Percentiles rank a stretch among this genome's conserved stretches.
These are phyloP conservation scores for Sebastes aleutianus DNA, from an alignment of 2,797 vertebrate species.

Conservation along the genomic window DNA sequence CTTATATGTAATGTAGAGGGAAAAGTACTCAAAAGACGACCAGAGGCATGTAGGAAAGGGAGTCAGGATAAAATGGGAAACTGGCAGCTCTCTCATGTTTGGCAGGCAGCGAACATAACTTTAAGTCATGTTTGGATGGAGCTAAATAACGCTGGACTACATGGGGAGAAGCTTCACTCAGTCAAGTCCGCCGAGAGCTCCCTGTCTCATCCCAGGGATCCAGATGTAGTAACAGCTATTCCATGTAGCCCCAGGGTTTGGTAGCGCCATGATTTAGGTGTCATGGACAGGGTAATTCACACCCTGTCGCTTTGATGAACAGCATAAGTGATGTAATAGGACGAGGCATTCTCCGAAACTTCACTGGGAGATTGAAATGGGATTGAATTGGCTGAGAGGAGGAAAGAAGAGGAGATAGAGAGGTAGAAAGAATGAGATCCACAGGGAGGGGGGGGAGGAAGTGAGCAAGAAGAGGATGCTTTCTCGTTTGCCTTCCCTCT, in stretches of 20 bases:
- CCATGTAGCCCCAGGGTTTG: slow-evolving; percentile 57
- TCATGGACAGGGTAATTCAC: slow-evolving; percentile 77
- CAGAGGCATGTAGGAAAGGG: not conserved
- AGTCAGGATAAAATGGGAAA: not conserved
- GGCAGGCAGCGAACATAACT: slow-evolving; percentile 28
- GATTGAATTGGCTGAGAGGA: slow-evolving; percentile 71
- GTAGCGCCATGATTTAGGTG: slow-evolving; percentile 73
- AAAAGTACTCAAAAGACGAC: not conserved
- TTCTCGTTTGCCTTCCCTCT: slow-evolving; percentile 26
- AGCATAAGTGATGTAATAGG: slow-evolving; percentile 73
- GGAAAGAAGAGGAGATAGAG: slow-evolving; percentile 30
- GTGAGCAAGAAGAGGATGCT: slow-evolving; percentile 16
- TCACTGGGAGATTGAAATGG: slow-evolving; percentile 74
- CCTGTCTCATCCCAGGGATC: slow-evolving; percentile 49
- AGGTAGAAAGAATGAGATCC: slow-evolving; percentile 22
- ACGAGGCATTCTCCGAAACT: slow-evolving; percentile 60
- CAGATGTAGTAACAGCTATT: slow-evolving; percentile 71
- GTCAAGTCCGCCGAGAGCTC: slow-evolving; percentile 17
- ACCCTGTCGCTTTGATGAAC: slow-evolving; percentile 77
- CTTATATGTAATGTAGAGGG: not conserved
- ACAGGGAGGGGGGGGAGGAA: slow-evolving; percentile 3
- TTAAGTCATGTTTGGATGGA: slow-evolving; percentile 39
- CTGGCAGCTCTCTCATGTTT: slow-evolving; percentile 35
- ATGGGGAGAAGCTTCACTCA: slow-evolving; percentile 28
- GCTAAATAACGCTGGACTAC: slow-evolving; percentile 38